These are phyloP conservation scores for Embiotoca jacksoni DNA, from an alignment of 2,113 vertebrate genomes.

Conservation along the genomic window DNA sequence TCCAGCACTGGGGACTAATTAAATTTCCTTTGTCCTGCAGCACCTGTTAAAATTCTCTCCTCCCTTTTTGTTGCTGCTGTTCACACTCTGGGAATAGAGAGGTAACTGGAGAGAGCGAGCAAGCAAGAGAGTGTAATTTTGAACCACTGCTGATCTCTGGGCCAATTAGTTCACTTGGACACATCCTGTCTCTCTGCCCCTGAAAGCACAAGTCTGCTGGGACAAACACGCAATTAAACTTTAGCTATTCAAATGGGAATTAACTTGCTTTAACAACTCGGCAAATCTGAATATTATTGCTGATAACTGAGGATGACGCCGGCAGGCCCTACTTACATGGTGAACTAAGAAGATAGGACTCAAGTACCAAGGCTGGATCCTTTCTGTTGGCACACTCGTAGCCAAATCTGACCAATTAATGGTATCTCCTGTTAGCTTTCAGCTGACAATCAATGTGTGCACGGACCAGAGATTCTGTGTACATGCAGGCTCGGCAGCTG, in stretches of 20 bases:
- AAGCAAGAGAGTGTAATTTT: conserved; percentile 52
- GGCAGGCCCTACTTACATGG: conserved; percentile 6
- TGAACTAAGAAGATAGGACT: conserved; percentile 10
- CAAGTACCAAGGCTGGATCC: background rate
- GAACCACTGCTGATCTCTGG: conserved; percentile 59
- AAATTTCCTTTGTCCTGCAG: conserved; percentile 61
- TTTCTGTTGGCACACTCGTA: background rate
- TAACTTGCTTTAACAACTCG: conserved; percentile 62
- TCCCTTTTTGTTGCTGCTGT: conserved; percentile 39
- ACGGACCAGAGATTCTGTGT: background rate
- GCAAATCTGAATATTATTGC: conserved; percentile 79
- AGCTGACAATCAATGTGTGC: background rate
- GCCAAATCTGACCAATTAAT: background rate
- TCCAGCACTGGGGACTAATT: conserved; percentile 64
- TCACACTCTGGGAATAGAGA: conserved; percentile 49
- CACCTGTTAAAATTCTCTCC: conserved; percentile 50
- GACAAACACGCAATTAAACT: conserved; percentile 66
- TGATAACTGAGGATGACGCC: conserved; percentile 56
- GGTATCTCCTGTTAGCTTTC: conserved; percentile 7
- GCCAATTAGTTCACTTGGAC: conserved; percentile 79
- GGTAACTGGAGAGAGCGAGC: conserved; percentile 28
- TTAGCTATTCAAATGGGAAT: conserved; percentile 56
- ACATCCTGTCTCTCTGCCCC: conserved; percentile 51
- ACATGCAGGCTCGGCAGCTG: conserved; percentile 22
- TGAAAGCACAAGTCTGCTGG: conserved; percentile 50